A percentile compares a stretch with the other conserved stretches of the same genome.
Conservation (phyloP, 2,797 vertebrate species). For the Lateolabrax maculatus region DNA sequence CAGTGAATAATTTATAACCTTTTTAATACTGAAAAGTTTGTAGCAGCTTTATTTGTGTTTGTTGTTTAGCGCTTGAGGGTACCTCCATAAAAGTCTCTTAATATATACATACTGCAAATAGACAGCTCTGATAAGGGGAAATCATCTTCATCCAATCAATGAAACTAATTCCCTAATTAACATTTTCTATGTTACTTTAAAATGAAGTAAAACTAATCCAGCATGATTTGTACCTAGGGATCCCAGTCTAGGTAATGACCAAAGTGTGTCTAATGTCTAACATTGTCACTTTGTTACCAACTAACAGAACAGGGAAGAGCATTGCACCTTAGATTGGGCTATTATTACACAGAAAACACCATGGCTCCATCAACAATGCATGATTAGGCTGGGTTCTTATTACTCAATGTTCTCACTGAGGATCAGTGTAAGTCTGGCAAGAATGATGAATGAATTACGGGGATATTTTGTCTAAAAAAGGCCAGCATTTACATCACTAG, state of each 20-base stretch:
- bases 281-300: too few relatives aligned
- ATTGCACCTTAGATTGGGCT: background rate
- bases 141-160: background rate
- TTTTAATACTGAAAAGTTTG: background rate
- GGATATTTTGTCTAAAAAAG: background rate
- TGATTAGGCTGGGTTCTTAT: slow-evolving; percentile 1
- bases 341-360: slow-evolving; percentile 14
- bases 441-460: background rate
- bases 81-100: background rate
- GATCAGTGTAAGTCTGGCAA: background rate
- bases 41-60: background rate
- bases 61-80: background rate
- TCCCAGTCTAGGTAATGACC: too few relatives aligned
- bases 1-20: background rate
- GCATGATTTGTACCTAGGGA: background rate
- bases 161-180: too few relatives aligned
- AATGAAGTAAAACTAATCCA: background rate
- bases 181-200: background rate
- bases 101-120: too few relatives aligned
- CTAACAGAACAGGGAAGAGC: background rate
- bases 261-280: too few relatives aligned
- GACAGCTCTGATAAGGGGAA: too few relatives aligned
- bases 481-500: background rate
- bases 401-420: slow-evolving; percentile 37
- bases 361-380: slow-evolving; percentile 27